Base-by-base conservation (phyloP, 2,797 vertebrate genomes). In the Yasuhikotakia modesta region DNA sequence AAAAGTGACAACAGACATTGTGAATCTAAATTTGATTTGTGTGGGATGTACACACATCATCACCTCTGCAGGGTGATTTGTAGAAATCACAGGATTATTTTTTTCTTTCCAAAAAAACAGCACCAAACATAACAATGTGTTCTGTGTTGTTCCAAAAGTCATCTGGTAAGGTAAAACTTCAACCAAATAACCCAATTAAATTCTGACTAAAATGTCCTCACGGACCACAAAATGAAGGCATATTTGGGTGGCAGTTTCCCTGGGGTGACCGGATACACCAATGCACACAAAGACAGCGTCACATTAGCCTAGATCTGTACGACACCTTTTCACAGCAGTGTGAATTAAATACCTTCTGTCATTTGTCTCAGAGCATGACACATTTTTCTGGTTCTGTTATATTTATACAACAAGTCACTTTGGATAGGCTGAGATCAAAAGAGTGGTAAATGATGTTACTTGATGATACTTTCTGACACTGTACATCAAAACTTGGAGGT, bases 281-380 rank as follows among this genome's bases (percentile, higher is more conserved):
- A 60, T 64, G 79, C 22, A 7, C 43, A 46, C 12, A 2, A 67
- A 64, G 80, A 70, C 63, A 50, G 10, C 30, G 39, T 43, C 32
- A 46, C 57, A 73, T 35, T 77, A 76, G 61, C 50, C 70, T 45
- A 68, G 58, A 81, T 81, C 48, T 60, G 19, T 27, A 14, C 11
- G 8, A 32, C 32, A 73, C 57, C 72, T 64, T 81, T 81, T 61
- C 39, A 72, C 52, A 64, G 46, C 8, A 4, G n/a, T 60, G 66
- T 53, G 30, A 70, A 78, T 66, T 70, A 55, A 68, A 79, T 57
- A 60, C 35, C 30, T 58, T 69, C 46, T 67, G 53, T 61, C 61
- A 67, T 68, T 72, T 21, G 19, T 64, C 57, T 63, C 35, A 14
- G 14, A 58, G 14, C 50, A 45, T 57, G 43, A 66, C 35, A 76